Evolutionary conservation across 2,113 vertebrate genomes (phyloP).

Genomic region (Abramis brama): DNA sequence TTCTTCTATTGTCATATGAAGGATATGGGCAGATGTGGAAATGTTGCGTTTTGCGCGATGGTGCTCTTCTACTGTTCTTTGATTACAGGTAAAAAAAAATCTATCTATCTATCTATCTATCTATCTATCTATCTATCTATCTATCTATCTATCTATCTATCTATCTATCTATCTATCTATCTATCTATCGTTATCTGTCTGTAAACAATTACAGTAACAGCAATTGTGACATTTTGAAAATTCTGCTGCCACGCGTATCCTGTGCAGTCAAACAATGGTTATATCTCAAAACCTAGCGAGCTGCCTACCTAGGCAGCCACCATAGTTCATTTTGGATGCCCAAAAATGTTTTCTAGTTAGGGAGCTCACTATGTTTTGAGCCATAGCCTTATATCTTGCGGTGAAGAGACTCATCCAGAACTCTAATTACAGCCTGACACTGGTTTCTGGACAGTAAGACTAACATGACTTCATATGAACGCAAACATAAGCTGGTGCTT

Average conservation of each 20-base stretch:
- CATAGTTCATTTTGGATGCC: neutral
- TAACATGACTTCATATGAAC: neutral
- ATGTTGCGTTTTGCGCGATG: conserved; percentile 62
- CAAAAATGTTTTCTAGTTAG: neutral
- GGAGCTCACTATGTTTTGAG: conserved; percentile 5
- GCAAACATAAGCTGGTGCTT: neutral
- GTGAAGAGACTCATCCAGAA: conserved; percentile 13
- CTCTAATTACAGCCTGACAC: conserved; percentile 39
- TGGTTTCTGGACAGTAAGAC: neutral
- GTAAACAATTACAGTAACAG: neutral
- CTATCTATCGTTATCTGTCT: neutral
- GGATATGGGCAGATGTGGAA: conserved; percentile 68
- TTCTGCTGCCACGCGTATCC: conserved; percentile 21
- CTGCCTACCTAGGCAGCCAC: neutral
- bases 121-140: conserved; percentile 22
- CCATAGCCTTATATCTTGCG: neutral
- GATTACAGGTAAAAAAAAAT: conserved; percentile 58
- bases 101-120: neutral
- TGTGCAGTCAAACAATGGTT: neutral
- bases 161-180: neutral
- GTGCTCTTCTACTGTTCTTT: conserved; percentile 58
- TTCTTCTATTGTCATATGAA: conserved; percentile 4
- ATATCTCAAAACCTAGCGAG: neutral
- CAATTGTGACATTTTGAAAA: neutral
- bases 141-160: conserved; percentile 22